Base-by-base conservation (phyloP, 2,797 vertebrate species). In the Tokudaia tokunoshimensis region DNA sequence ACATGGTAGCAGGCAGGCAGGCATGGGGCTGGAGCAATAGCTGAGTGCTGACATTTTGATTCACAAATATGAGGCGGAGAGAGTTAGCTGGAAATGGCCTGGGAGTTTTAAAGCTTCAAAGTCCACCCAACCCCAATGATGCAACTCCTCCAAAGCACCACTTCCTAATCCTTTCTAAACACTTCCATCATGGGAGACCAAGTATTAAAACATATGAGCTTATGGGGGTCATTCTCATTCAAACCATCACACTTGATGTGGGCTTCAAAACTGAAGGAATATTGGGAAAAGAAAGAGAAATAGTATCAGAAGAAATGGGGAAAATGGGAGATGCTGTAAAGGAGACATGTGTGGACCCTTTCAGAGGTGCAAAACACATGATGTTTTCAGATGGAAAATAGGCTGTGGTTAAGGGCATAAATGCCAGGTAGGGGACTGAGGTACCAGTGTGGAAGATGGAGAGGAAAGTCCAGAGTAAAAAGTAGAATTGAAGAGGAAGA, bases 251-350 rank as follows among this genome's bases (percentile, higher is more conserved):
- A n/a, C 83, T 67, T n/a, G 44, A 6, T 15, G 8, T 94, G 24
- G n/a, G 15, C 78, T 94, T 87, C 26, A 55, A 82, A 91, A 55
- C 20, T 78, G 44, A 52, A n/a, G 72, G 9, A 72, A 17, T 41
- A 0, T 59, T 94, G 74, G 11, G 7, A 41, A 75, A 81, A 75
- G n/a, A 6, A 86, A 79, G 87, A 96, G 47, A 94, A 90, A 85
- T 20, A 6, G 14, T 61, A 70, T 52, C 63, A 87, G 82, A 65
- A 82, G 70, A 8, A 34, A 7, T 81, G 31, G 14, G 17, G n/a
- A 7, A 63, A 85, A 15, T 86, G 10, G 93, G 34, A 70, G 17
- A 47, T 26, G 34, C 59, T 34, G 7, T 19, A 3, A 24, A 80
- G 11, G 9, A 19, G n/a, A 72, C 57, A 83, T 44, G 2, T 22